Conservation (phyloP, 2,888 invertebrate genomes). For the Trilocha varians region DNA sequence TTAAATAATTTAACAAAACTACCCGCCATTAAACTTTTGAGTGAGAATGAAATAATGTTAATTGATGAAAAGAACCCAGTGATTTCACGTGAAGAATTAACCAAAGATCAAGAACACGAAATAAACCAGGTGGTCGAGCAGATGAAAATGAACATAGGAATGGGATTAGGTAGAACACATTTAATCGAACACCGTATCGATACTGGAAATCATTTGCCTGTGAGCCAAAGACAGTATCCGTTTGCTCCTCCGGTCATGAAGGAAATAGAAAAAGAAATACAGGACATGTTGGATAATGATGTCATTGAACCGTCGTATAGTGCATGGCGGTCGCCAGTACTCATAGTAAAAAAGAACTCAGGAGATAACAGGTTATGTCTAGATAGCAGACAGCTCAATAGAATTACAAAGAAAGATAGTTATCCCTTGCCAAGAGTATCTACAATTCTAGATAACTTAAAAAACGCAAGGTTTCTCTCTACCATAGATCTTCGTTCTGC, state of each 20-base stretch:
- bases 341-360: constrained; percentile 10
- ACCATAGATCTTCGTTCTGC: constrained; percentile 14
- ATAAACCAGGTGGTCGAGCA: too few species aligned
- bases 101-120: too few species aligned
- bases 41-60: too few species aligned
- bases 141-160: too few species aligned
- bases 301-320: constrained; percentile 11
- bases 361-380: constrained; percentile 15
- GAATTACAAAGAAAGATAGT: constrained; percentile 4
- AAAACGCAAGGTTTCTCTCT: constrained; percentile 11
- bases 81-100: too few species aligned
- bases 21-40: too few species aligned
- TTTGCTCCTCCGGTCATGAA: not conserved
- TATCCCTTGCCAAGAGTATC: constrained; percentile 14
- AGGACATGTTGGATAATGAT: constrained; percentile 5
- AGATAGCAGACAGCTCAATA: constrained; percentile 16
- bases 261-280: not conserved
- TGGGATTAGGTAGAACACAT: constrained; percentile 15
- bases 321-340: constrained; percentile 11
- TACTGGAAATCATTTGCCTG: constrained; percentile 16
- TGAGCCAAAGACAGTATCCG: constrained; percentile 10
- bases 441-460: constrained; percentile 16
- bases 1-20: too few species aligned
- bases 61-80: too few species aligned
- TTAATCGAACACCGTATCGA: constrained; percentile 16